Evolutionary conservation across 92 coral and sea anemone genomes (phyloP).

Genomic region (Phymanthus crucifer): DNA sequence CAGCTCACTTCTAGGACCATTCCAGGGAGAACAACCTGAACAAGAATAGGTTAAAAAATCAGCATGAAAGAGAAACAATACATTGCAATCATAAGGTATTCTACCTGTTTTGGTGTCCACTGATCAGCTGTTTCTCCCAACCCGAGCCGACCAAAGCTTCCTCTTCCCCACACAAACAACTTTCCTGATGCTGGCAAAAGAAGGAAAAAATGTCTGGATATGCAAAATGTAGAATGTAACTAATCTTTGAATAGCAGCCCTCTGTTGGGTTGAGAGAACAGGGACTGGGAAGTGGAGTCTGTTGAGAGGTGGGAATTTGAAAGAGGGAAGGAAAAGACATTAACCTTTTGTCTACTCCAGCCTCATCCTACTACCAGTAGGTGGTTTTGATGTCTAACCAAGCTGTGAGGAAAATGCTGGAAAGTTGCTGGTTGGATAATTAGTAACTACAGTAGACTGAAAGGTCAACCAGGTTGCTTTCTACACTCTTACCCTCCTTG

Average conservation of each 20-base stretch:
- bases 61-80: not conserved
- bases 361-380: too few relatives aligned
- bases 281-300: too few relatives aligned
- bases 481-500: too few relatives aligned
- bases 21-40: conserved; percentile 78
- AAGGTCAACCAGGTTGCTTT: too few relatives aligned
- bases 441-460: too few relatives aligned
- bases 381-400: too few relatives aligned
- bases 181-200: conserved; percentile 52
- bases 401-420: too few relatives aligned
- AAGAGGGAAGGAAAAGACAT: too few relatives aligned
- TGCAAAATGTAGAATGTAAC: not conserved
- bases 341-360: too few relatives aligned
- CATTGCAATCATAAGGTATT: not conserved
- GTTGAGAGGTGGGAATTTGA: too few relatives aligned
- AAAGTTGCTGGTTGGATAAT: too few relatives aligned
- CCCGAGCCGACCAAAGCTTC: conserved; percentile 79
- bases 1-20: conserved; percentile 68
- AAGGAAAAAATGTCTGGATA: not conserved
- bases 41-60: not conserved
- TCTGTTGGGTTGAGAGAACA: too few relatives aligned
- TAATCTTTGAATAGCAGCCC: not conserved
- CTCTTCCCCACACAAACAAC: conserved; percentile 84
- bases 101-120: conserved; percentile 72
- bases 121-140: conserved; percentile 49